Evolutionary conservation across 1,140 invertebrate species (phyloP).

Genomic region (Trichomalopsis sarcophagae): DNA sequence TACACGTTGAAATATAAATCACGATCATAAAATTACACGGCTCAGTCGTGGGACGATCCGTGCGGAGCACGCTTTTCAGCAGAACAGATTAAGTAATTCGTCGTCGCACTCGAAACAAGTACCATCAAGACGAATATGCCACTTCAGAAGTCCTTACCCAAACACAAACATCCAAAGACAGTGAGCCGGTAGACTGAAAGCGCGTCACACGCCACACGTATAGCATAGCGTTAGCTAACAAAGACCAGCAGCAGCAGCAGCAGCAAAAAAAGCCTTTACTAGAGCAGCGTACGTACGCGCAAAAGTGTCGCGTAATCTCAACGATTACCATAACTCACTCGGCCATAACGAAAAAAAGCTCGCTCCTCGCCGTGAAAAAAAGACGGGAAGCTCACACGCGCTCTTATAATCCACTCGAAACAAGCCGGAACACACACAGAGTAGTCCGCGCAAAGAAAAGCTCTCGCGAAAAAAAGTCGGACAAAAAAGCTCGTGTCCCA

Average conservation of each 20-base stretch:
- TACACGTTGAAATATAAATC: too few species aligned
- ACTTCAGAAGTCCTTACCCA: background rate
- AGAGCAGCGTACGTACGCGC: background rate
- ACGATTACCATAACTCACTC: slow-evolving; percentile 31
- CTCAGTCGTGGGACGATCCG: background rate
- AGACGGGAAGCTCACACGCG: background rate
- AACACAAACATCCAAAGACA: background rate
- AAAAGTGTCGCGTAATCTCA: slow-evolving; percentile 17
- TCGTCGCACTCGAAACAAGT: background rate
- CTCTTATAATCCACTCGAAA: slow-evolving; percentile 22
- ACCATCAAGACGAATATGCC: background rate
- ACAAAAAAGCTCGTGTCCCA: background rate
- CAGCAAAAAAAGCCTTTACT: background rate
- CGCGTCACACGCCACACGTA: background rate
- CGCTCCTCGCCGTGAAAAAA: background rate
- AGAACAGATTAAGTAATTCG: background rate
- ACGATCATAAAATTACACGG: too few species aligned
- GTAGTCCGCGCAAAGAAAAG: background rate
- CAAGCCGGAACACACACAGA: background rate
- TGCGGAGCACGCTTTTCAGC: background rate
- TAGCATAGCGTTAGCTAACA: background rate
- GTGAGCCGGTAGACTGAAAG: background rate
- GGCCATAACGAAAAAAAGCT: background rate
- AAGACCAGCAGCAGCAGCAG: background rate
- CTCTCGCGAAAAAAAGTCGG: background rate